Percentiles rank a stretch among this genome's conserved stretches.
phyloP scores from a whole-genome alignment of 1,140 invertebrate species.

The Plodia interpunctella region DNA sequence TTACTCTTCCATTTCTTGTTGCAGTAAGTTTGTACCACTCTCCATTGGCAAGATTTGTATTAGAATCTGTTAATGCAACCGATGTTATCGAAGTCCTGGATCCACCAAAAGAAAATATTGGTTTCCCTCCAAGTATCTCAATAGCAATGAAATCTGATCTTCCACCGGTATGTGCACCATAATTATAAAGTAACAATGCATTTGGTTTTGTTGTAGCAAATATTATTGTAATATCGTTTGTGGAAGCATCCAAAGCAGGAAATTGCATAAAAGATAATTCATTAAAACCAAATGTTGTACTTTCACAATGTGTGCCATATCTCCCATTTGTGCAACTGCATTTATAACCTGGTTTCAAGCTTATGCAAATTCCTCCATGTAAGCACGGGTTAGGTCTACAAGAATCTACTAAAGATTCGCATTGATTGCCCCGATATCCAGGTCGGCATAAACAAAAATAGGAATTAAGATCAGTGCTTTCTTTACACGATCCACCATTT shows the following conservation, averaged over 20 bases:
- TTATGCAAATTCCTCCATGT: constrained; percentile 90
- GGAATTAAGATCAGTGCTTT: constrained; percentile 88
- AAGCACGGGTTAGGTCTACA: constrained; percentile 94
- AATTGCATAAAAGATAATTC: constrained; percentile 94
- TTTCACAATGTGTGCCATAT: constrained; percentile 94
- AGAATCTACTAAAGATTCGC: constrained; percentile 90
- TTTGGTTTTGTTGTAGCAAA: constrained; percentile 94
- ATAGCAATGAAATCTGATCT: constrained; percentile 95
- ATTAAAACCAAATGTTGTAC: constrained; percentile 91
- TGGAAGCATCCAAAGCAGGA: constrained; percentile 88
- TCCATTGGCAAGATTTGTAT: constrained; percentile 86
- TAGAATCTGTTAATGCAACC: constrained; percentile 80
- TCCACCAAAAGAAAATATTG: constrained; percentile 93
- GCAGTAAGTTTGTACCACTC: constrained; percentile 95
- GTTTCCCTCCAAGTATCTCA: constrained; percentile 88
- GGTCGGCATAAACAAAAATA: constrained; percentile 94
- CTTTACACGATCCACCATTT: constrained; percentile 93
- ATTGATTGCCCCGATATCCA: constrained; percentile 92
- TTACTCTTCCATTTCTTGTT: constrained; percentile 90
- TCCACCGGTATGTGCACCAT: constrained; percentile 89
- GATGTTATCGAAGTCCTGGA: constrained; percentile 90
- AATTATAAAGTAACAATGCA: constrained; percentile 93
- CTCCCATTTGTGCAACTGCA: constrained; percentile 92
- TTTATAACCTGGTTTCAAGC: constrained; percentile 88
- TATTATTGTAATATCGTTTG: constrained; percentile 93